Evolutionary conservation across 1,140 invertebrate species (phyloP), one percentile per base, ranked within the genome.

Genomic region (Metopolophium dirhodum): DNA sequence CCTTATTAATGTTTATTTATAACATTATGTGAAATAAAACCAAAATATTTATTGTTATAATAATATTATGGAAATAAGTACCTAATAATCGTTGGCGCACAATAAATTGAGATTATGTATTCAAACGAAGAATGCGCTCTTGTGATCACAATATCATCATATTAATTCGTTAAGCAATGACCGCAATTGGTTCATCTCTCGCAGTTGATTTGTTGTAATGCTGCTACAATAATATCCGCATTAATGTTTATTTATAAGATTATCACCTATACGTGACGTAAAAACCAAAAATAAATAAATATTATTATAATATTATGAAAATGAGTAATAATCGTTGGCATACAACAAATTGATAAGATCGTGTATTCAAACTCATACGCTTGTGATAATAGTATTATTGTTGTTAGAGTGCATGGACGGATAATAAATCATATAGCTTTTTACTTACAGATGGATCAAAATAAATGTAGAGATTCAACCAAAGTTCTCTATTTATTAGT

Each of bases 401-500:
- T 77, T n/a, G n/a, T 20, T 20, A n/a, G 3, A 77, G 61, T 14
- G 61, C 30, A n/a, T 77, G n/a, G 61, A 77, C n/a, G n/a, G 61
- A n/a, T 77, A 77, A 77, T 77, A 77, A 77, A 77, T 35, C n/a
- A 77, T 77, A 35, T 18, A 77, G 30, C 30, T 77, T 77, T 30
- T 86, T 86, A 86, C 45, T 41, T 83, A 37, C 41, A 85, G 47
- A n/a, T 20, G 86, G 18, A 88, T n/a, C 2, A 88, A 88, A 88
- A 88, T 20, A 35, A 37, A 89, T 57, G 18, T 26, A 37, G 49
- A 37, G n/a, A 57, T 89, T 23, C n/a, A 14, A 89, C 30, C 45
- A 89, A 89, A 89, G 87, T 89, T 8, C 87, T 57, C 49, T 89
- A 89, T 89, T 89, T 89, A 57, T 89, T 89, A 89, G 87, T 54